Evolutionary conservation across 2,797 vertebrate genomes (phyloP).

Genomic region (Ptychadena robeensis): DNA sequence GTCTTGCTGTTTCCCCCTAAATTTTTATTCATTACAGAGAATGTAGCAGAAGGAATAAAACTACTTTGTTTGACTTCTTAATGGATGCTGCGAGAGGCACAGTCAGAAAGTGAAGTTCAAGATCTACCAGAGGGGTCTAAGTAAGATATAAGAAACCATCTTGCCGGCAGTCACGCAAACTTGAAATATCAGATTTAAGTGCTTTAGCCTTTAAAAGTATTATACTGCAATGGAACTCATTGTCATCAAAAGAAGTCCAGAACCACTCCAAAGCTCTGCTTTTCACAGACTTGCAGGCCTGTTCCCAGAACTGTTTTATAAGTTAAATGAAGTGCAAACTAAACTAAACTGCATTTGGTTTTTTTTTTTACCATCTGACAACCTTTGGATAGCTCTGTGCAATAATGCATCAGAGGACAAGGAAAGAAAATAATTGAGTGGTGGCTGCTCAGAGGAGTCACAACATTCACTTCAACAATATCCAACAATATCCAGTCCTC

Average conservation of each 20-base stretch:
- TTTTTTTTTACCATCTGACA: not conserved
- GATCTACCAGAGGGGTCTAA: not conserved
- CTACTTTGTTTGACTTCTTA: not conserved
- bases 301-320: too few relatives aligned
- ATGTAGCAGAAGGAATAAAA: not conserved
- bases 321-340: too few relatives aligned
- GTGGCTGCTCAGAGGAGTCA: too few relatives aligned
- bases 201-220: not conserved
- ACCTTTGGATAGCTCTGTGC: not conserved
- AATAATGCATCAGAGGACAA: not conserved
- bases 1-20: too few relatives aligned
- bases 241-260: not conserved
- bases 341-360: not conserved
- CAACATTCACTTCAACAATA: too few relatives aligned
- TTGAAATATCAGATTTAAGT: not conserved
- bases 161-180: not conserved
- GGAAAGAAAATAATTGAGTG: not conserved
- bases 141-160: not conserved
- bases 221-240: not conserved
- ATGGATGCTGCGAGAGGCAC: not conserved
- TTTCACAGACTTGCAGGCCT: not conserved
- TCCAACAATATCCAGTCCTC: too few relatives aligned
- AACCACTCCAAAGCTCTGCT: not conserved
- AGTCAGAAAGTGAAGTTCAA: not conserved
- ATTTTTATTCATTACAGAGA: not conserved